phyloP scores from a whole-genome alignment of 2,113 vertebrate genomes.

The Sigmodon hispidus region DNA sequence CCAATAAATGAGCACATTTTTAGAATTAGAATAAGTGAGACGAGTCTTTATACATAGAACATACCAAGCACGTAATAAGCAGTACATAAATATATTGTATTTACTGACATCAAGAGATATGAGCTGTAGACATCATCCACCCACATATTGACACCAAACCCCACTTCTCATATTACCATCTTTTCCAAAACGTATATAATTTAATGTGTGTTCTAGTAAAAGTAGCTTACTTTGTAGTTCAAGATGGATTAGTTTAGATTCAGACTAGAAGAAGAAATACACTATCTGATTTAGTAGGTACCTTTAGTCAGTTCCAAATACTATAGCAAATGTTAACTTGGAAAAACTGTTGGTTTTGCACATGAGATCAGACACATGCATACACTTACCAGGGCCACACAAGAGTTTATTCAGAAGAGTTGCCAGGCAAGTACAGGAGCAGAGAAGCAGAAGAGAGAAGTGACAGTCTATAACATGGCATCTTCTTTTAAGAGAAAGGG shows the following conservation, averaged over 20 bases:
- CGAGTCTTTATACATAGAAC: slow-evolving; percentile 39
- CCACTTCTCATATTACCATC: neutral
- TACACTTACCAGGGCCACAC: too few species aligned
- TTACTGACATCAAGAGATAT: slow-evolving; percentile 41
- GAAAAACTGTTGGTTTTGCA: too few species aligned
- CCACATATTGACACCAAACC: neutral
- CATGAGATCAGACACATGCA: too few species aligned
- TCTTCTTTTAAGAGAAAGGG: too few species aligned
- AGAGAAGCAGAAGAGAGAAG: too few species aligned
- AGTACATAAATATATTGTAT: neutral
- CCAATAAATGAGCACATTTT: slow-evolving; percentile 81
- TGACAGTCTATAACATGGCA: too few species aligned
- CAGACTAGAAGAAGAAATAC: slow-evolving; percentile 44
- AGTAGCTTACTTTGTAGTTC: neutral
- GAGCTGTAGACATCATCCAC: neutral
- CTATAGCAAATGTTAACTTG: slow-evolving; percentile 6
- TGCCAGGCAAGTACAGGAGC: too few species aligned
- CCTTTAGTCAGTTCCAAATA: neutral
- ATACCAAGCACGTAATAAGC: neutral
- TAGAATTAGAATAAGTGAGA: slow-evolving; percentile 78
- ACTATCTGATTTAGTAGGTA: neutral
- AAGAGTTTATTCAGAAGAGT: too few species aligned
- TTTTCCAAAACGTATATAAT: neutral
- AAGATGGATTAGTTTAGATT: slow-evolving; percentile 27
- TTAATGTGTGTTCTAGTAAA: neutral